phyloP scores from a whole-genome alignment of 2,797 vertebrate species.

The Hoplostethus mediterraneus region DNA sequence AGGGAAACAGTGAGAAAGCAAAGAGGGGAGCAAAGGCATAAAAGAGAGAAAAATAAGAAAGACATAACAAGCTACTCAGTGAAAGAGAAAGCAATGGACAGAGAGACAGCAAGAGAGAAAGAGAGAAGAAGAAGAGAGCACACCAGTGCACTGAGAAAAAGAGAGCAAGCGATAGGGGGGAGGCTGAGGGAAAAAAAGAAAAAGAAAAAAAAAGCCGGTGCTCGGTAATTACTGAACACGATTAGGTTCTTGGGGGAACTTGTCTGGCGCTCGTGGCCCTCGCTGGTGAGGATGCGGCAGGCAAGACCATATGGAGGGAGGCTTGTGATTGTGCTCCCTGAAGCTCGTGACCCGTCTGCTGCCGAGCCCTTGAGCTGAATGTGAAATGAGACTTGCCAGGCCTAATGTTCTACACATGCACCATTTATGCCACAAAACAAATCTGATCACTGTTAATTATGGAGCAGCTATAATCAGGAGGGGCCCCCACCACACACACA shows the following conservation, averaged over 20 bases:
- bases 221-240: slow-evolving; percentile 99
- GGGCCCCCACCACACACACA: slow-evolving; percentile 49
- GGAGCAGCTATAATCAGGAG: slow-evolving; percentile 97
- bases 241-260: slow-evolving; percentile 99
- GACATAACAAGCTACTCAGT: slow-evolving; percentile 30
- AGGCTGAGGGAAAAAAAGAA: slow-evolving; percentile 28
- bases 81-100: slow-evolving; percentile 31
- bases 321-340: slow-evolving; percentile 98
- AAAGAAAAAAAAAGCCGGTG: slow-evolving; percentile 63
- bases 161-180: slow-evolving; percentile 40
- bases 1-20: slow-evolving; percentile 31
- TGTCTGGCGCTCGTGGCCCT: slow-evolving; percentile 93
- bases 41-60: slow-evolving; percentile 28
- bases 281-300: slow-evolving; percentile 91
- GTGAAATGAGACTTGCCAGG: slow-evolving; percentile 97
- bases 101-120: slow-evolving; percentile 33
- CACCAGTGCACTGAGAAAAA: slow-evolving; percentile 60
- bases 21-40: slow-evolving; percentile 9
- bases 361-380: slow-evolving; percentile 99
- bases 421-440: slow-evolving; percentile 99
- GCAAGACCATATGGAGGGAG: slow-evolving; percentile 99
- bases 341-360: slow-evolving; percentile 99
- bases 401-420: slow-evolving; percentile 99
- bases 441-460: slow-evolving; percentile 99
- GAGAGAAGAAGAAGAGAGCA: slow-evolving; percentile 47